phyloP scores from a whole-genome alignment of 2,113 vertebrate species.

The Isurus oxyrinchus region DNA sequence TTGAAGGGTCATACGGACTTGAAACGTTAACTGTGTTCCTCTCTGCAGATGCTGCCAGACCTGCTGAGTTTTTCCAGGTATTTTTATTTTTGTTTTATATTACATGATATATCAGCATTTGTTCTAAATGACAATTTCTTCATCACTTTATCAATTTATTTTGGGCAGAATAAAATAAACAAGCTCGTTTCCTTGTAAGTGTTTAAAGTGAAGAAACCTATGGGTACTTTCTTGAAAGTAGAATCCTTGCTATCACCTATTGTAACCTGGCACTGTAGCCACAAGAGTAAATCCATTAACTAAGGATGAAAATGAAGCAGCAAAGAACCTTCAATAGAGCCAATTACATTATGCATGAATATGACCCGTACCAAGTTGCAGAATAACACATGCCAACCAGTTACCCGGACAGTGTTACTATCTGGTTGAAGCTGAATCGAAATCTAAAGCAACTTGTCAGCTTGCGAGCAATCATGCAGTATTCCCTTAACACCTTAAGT shows the following conservation, averaged over 20 bases:
- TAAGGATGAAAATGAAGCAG: background rate
- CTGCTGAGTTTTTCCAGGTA: no score
- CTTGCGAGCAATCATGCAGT: background rate
- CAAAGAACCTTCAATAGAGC: background rate
- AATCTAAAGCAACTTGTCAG: background rate
- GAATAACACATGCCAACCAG: background rate
- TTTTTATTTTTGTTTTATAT: no score
- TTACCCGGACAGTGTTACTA: background rate
- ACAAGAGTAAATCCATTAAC: background rate
- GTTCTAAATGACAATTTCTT: background rate
- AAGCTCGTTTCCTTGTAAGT: background rate
- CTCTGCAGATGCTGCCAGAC: no score
- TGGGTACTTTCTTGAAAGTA: background rate
- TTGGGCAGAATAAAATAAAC: background rate
- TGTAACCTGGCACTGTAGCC: background rate
- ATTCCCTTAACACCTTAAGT: background rate
- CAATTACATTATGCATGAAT: background rate
- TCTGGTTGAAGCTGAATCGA: background rate
- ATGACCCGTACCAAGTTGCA: background rate
- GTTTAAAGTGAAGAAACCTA: background rate
- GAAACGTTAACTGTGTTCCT: no score
- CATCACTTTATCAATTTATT: background rate
- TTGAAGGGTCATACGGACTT: no score
- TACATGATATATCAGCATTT: background rate
- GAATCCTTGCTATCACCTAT: background rate